Conservation (phyloP, 1,140 invertebrate genomes). For the Drosophila pseudoobscura region DNA sequence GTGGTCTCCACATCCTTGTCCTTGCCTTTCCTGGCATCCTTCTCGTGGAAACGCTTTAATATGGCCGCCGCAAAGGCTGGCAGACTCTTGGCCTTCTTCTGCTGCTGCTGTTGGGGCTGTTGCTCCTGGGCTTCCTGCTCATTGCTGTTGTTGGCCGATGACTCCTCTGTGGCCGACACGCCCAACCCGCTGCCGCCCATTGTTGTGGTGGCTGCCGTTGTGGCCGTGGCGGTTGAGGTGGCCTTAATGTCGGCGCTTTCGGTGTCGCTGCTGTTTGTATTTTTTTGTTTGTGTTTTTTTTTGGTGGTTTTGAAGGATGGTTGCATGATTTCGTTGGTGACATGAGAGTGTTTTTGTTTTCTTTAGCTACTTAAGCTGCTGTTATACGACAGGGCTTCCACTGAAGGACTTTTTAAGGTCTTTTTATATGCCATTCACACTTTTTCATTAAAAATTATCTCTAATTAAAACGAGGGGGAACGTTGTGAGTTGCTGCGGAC, state of each 20-base stretch:
- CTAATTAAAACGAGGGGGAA: too few species aligned
- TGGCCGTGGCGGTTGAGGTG: constrained; percentile 67
- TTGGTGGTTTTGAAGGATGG: constrained; percentile 28
- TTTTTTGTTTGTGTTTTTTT: constrained; percentile 47
- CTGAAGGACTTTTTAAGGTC: too few species aligned
- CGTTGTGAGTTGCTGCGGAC: too few species aligned
- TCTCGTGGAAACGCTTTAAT: constrained; percentile 75
- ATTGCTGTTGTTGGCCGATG: constrained; percentile 16
- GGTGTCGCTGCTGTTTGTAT: constrained; percentile 84
- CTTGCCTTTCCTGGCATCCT: constrained; percentile 53
- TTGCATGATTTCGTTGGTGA: constrained; percentile 45
- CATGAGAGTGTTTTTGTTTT: constrained; percentile 24
- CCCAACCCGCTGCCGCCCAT: constrained; percentile 38
- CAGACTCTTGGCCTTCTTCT: constrained; percentile 68
- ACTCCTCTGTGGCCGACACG: constrained; percentile 37
- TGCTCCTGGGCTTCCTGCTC: constrained; percentile 29
- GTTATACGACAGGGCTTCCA: too few species aligned
- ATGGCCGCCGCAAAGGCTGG: constrained; percentile 76
- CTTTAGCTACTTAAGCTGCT: not conserved
- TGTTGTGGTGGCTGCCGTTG: constrained; percentile 55
- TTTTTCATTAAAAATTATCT: not conserved
- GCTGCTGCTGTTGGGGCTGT: constrained; percentile 17
- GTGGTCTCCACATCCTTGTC: constrained; percentile 69
- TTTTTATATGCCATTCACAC: not conserved
- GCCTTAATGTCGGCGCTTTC: constrained; percentile 84